Percentiles rank a stretch among this genome's conserved stretches.
phyloP scores from a whole-genome alignment of 2,797 vertebrate species.

The Lophius americanus region DNA sequence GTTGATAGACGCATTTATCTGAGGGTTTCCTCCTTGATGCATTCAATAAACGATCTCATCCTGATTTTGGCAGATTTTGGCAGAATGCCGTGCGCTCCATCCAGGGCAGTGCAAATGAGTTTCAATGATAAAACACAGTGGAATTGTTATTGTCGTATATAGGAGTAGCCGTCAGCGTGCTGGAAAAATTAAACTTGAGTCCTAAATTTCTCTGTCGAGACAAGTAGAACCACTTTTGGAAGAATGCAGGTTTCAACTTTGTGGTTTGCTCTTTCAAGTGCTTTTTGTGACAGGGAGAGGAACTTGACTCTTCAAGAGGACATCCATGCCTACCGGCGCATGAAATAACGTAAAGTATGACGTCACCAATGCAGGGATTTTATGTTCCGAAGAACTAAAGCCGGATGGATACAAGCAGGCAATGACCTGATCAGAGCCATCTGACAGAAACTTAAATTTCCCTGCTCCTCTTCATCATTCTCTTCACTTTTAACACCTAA shows the following conservation, averaged over 20 bases:
- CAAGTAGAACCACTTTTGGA: too few species aligned
- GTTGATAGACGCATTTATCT: background rate
- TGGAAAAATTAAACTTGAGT: too few species aligned
- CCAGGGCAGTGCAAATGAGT: background rate
- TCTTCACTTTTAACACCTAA: slow-evolving; percentile 53
- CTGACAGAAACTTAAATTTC: slow-evolving; percentile 5
- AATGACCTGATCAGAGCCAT: slow-evolving; percentile 12
- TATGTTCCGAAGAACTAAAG: slow-evolving; percentile 32
- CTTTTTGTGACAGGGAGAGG: slow-evolving; percentile 33
- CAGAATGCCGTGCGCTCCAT: background rate
- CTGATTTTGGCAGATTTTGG: too few species aligned
- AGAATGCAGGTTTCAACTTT: slow-evolving; percentile 6
- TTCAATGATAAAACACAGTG: background rate
- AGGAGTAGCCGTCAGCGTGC: background rate
- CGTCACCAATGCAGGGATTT: slow-evolving; percentile 51
- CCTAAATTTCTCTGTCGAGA: too few species aligned
- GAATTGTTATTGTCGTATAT: background rate
- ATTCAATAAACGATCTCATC: too few species aligned
- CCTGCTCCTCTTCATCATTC: slow-evolving; percentile 14
- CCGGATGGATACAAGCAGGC: slow-evolving; percentile 21
- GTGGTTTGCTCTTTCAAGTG: slow-evolving; percentile 46
- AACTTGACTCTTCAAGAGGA: slow-evolving; percentile 57
- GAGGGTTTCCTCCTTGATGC: background rate
- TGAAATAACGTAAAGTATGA: slow-evolving; percentile 33
- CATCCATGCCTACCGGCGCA: slow-evolving; percentile 9